These are phyloP conservation scores for Oppia nitens DNA, from an alignment of 1,140 invertebrate genomes.

Conservation along the genomic window DNA sequence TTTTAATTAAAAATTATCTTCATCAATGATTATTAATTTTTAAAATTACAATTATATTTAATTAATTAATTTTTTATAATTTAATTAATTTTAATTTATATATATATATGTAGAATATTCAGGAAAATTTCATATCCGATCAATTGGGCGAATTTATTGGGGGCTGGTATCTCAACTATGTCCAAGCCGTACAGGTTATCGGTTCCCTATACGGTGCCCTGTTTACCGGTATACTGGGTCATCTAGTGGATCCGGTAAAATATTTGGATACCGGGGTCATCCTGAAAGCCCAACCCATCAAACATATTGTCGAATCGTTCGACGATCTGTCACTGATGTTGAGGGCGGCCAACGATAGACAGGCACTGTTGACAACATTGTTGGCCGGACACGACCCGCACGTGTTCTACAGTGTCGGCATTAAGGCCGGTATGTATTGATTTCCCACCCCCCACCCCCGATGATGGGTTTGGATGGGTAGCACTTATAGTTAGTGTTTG, in stretches of 20 bases:
- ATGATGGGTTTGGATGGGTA: too few relatives aligned
- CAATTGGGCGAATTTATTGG: neutral
- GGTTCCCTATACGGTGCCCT: neutral
- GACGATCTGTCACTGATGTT: neutral
- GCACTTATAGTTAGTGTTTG: too few relatives aligned
- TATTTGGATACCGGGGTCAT: neutral
- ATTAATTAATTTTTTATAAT: too few relatives aligned
- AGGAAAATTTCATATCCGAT: neutral
- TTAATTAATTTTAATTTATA: too few relatives aligned
- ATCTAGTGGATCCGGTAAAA: neutral
- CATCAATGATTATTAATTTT: too few relatives aligned
- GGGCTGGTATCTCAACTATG: neutral
- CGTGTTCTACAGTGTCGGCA: too few relatives aligned
- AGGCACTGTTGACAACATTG: neutral
- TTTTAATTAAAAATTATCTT: too few relatives aligned
- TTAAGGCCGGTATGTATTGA: too few relatives aligned
- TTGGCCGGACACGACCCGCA: neutral
- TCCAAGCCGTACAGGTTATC: neutral
- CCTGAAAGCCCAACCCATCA: neutral
- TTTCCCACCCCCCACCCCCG: too few relatives aligned
- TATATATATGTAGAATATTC: too few relatives aligned
- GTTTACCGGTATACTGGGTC: neutral
- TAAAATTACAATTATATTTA: too few relatives aligned
- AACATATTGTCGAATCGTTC: neutral
- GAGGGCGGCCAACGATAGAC: neutral